Conservation (phyloP, 1,140 invertebrate genomes). For the Drosophila parabipectinata region DNA sequence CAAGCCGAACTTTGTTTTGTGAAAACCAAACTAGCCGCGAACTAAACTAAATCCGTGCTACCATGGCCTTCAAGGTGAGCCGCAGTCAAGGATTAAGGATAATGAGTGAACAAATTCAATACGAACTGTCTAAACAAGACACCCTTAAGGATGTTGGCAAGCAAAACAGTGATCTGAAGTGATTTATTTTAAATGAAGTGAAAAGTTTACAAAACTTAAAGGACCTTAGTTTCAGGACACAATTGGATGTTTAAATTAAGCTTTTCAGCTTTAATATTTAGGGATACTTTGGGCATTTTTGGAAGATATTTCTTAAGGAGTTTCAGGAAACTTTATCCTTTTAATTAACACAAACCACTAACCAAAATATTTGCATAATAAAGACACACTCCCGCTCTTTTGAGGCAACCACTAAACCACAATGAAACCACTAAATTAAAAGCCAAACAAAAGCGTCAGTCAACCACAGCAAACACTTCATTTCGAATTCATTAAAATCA, state of each 20-base stretch:
- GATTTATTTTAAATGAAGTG: neutral
- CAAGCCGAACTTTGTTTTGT: conserved; percentile 47
- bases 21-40: conserved; percentile 37
- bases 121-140: conserved; percentile 25
- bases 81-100: conserved; percentile 63
- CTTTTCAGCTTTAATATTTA: no score
- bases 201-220: neutral
- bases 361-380: neutral
- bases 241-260: neutral
- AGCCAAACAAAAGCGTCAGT: conserved; percentile 41
- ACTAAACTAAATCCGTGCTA: conserved; percentile 33
- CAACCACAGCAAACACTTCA: conserved; percentile 61
- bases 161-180: conserved; percentile 13
- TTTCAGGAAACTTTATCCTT: neutral
- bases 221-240: neutral
- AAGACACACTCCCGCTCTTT: conserved; percentile 9
- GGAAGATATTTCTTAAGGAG: neutral
- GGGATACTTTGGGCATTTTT: no score
- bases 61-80: conserved; percentile 83
- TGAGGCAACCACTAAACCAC: conserved; percentile 3
- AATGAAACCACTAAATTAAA: conserved; percentile 43
- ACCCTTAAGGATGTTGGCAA: conserved; percentile 20
- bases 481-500: conserved; percentile 49
- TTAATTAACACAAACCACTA: neutral
- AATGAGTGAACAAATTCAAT: conserved; percentile 13